Percentiles rank a stretch among this genome's conserved stretches.
Evolutionary conservation across 2,888 invertebrate species (phyloP).

Genomic region (Lithophane leautieri): DNA sequence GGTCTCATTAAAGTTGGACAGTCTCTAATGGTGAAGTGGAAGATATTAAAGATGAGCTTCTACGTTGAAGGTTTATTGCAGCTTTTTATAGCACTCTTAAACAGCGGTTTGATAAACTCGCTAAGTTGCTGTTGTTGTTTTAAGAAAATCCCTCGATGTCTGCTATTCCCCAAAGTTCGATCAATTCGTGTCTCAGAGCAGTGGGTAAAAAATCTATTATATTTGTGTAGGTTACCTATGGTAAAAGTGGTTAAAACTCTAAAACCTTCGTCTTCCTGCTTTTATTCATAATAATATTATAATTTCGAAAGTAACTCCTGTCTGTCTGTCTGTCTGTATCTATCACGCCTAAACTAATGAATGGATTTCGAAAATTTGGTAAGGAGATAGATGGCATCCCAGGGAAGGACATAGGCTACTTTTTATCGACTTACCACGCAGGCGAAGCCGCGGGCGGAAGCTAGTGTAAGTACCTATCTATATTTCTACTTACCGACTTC

Average conservation of each 20-base stretch:
- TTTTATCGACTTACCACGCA: too few relatives aligned
- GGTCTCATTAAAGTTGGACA: conserved; percentile 82
- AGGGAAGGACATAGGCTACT: too few relatives aligned
- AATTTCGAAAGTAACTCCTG: too few relatives aligned
- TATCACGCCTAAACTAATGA: too few relatives aligned
- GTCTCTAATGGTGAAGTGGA: conserved; percentile 73
- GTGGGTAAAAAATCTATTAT: not conserved
- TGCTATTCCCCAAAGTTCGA: not conserved
- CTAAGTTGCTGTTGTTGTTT: not conserved
- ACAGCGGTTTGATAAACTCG: conserved; percentile 2
- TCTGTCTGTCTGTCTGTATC: too few relatives aligned
- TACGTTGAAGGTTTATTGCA: conserved; percentile 49
- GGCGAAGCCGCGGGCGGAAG: too few relatives aligned
- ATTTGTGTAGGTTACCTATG: not conserved
- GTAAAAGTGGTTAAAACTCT: not conserved
- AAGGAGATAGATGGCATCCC: too few relatives aligned
- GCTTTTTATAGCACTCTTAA: conserved; percentile 43
- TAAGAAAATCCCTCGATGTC: not conserved
- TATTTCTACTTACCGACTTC: not conserved
- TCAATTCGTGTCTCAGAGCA: not conserved
- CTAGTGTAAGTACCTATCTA: not conserved
- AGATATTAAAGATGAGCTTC: conserved; percentile 63
- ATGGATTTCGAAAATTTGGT: too few relatives aligned
- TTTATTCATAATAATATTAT: not conserved
- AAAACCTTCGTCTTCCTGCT: not conserved